These are phyloP conservation scores for Sardinella longiceps DNA, from an alignment of 2,797 vertebrate genomes.

Conservation along the genomic window DNA sequence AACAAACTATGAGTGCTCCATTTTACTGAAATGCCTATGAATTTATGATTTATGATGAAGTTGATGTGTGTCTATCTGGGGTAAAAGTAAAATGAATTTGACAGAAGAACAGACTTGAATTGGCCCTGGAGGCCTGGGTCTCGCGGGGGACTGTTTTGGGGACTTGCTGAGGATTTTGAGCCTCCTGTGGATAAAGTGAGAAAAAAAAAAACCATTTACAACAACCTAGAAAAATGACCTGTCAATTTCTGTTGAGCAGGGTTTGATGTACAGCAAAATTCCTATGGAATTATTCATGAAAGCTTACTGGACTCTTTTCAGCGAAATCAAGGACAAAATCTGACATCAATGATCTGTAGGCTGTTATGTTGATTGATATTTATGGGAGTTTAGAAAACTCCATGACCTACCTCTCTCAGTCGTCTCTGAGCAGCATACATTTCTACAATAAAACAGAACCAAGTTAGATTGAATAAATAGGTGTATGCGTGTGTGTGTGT, in stretches of 20 bases:
- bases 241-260: background rate
- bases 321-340: background rate
- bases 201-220: background rate
- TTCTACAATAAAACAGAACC: conserved; percentile 66
- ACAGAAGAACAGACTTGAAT: background rate
- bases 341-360: background rate
- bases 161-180: conserved; percentile 59
- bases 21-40: too few species aligned
- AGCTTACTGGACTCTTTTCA: background rate
- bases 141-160: conserved; percentile 56
- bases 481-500: background rate
- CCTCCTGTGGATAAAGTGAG: conserved; percentile 60
- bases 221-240: background rate
- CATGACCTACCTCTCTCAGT: conserved; percentile 62
- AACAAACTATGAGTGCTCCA: too few species aligned
- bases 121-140: conserved; percentile 40
- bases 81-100: background rate
- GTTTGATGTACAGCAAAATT: background rate
- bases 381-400: background rate
- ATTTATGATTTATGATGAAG: too few species aligned
- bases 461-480: conserved; percentile 35
- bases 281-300: background rate
- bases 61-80: background rate
- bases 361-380: too few species aligned
- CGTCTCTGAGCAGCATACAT: conserved; percentile 58